Base-by-base conservation (phyloP, 2,797 vertebrate species). In the Paramormyrops hopkinsi region DNA sequence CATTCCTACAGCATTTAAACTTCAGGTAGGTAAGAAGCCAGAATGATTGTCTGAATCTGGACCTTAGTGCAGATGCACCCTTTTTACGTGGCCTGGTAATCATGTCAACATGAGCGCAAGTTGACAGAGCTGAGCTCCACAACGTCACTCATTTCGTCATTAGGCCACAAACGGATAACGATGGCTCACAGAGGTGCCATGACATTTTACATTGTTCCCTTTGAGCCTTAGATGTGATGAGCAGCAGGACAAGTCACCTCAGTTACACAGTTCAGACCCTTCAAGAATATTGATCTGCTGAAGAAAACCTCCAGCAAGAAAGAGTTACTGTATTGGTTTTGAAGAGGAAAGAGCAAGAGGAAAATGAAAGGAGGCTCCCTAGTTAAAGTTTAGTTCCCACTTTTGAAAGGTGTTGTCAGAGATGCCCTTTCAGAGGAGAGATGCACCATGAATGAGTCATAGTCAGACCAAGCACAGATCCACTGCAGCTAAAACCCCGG, bases 351-450 rank as follows among this genome's bases (percentile, higher is more conserved):
- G 6, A 9, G 76, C 73, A 41, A n/a, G 73, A 41, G 41, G 41
- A 46, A n/a, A 79, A 79, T 79, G 76, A 79, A 79, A 22, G 88
- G 69, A 65, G 79, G n/a, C 65, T 79, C 54, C 56, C 88, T 84
- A 56, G 89, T 91, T 90, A 91, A 90, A 90, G 76, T 46, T 79
- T 79, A 44, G 76, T 79, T 41, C 41, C 87, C 37, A 79, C 73
- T 11, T 79, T 79, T 79, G 76, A 44, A 46, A 79, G 76, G 76
- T 46, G 4, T 46, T 79, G 76, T 79, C 37, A 79, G 37, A 79
- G 37, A 79, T 29, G 19, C 14, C 19, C 37, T 44, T 79, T 79
- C 37, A 44, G 76, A 79, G 7, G 41, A 41, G 76, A n/a, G 76
- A 46, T 46, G 73, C 37, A 19, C 12, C 73, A 79, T 79, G 76